Base-by-base conservation (phyloP, 1,140 invertebrate genomes). In the Bombus huntii region DNA sequence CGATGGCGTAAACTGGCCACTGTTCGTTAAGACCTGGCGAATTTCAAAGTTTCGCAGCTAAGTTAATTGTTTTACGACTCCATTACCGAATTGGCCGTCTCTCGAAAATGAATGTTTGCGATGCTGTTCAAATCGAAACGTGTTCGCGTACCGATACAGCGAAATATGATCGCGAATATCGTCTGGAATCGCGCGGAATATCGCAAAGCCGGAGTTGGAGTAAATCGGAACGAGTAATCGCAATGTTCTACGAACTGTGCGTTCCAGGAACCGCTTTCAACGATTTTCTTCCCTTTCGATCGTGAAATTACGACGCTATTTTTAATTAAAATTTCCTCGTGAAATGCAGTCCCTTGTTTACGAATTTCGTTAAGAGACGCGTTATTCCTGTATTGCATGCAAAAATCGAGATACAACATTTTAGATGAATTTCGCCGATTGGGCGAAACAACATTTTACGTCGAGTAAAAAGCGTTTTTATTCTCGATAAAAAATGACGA, bases 271-370 rank as follows among this genome's bases (percentile, higher is more conserved):
- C 0, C 34, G 31, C 2, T 68, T 34, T 34, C 4, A 22, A 34
- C 34, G 34, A 31, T 31, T 10, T 34, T 25, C 31, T 25, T 37
- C 15, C 66, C 3, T 37, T 18, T 8, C 65, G 15, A 3, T 22
- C 66, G 31, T 25, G 3, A 34, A 34, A 68, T 22, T 68, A 68
- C 18, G 10, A 37, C 28, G 13, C 28, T 71, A 18, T 25, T 76
- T 37, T 76, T 31, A 37, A 37, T 76, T 28, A 76, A 76, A 74
- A 75, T 57, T 76, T 76, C 13, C 34, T 28, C n/a, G 22, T 37
- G n/a, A 37, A 34, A 34, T 8, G 25, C 25, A 15, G 3, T 28
- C 44, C 31, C 25, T 4, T 18, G 34, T 57, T 37, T 57, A 57
- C 31, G 31, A 57, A 76, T 34, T 76, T n/a, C 25, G 34, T 57